These are phyloP conservation scores for Coenonympha glycerion DNA, from an alignment of 2,888 invertebrate genomes.

Conservation along the genomic window DNA sequence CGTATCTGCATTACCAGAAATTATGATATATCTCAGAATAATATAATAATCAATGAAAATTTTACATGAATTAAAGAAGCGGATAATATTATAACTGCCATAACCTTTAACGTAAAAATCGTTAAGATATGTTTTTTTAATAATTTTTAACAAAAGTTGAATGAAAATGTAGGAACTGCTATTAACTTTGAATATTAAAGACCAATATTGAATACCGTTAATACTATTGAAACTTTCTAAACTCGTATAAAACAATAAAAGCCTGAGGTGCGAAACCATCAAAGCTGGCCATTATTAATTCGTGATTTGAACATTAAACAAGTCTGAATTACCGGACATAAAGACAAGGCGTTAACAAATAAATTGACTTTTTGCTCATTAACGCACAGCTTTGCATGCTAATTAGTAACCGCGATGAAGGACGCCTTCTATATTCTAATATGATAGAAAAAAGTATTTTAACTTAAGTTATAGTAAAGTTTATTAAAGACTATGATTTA, in stretches of 20 bases:
- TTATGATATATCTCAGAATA: no score
- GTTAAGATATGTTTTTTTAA: no score
- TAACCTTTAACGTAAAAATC: no score
- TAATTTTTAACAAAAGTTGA: no score
- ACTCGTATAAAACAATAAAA: slow-evolving; percentile 7
- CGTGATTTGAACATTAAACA: slow-evolving; percentile 10
- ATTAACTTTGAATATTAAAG: background rate
- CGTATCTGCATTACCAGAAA: no score
- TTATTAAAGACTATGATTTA: background rate
- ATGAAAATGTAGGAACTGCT: background rate
- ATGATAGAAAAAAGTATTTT: slow-evolving; percentile 7
- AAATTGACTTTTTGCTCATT: slow-evolving; percentile 23
- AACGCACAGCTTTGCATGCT: slow-evolving; percentile 15
- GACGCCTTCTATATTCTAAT: background rate
- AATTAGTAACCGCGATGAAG: slow-evolving; percentile 13
- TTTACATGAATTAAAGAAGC: no score
- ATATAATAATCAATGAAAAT: no score
- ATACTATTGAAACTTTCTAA: slow-evolving; percentile 4
- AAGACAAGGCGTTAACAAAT: slow-evolving; percentile 20
- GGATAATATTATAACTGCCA: no score
- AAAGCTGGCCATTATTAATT: slow-evolving; percentile 1
- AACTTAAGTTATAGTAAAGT: background rate
- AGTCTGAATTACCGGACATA: slow-evolving; percentile 13
- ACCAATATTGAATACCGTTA: background rate
- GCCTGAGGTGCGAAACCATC: slow-evolving; percentile 7